Percentiles rank a stretch among this genome's conserved stretches.
These are phyloP conservation scores for Acanthurus leucopareius DNA, from an alignment of 2,797 vertebrate species.

Conservation along the genomic window DNA sequence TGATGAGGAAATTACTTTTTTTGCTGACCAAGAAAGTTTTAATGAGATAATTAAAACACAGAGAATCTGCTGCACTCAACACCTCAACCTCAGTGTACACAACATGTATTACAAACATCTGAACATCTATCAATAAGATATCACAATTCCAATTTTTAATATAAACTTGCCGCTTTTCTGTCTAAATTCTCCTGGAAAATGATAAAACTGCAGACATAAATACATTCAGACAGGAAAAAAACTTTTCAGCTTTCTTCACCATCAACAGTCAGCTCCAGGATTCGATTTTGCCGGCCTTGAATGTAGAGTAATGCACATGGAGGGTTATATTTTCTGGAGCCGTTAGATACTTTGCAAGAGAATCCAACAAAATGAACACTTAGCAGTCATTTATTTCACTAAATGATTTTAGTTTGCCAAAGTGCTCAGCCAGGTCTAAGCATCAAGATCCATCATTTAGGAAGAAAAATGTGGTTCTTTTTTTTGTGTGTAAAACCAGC, in stretches of 20 bases:
- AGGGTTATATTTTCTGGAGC: background rate
- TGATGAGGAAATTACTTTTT: no score
- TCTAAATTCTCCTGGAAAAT: background rate
- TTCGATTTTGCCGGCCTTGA: background rate
- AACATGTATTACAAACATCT: background rate
- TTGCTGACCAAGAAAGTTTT: constrained; percentile 45
- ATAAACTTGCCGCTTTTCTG: background rate
- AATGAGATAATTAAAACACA: constrained; percentile 43
- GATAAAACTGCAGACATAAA: background rate
- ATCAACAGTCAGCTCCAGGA: background rate
- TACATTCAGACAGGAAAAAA: background rate
- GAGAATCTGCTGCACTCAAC: constrained; percentile 22
- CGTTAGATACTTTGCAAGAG: background rate
- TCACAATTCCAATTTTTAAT: background rate
- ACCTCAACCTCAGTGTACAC: constrained; percentile 6
- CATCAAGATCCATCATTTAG: background rate
- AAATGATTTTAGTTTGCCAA: background rate
- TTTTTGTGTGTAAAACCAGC: constrained; percentile 20
- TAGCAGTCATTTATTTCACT: constrained; percentile 14
- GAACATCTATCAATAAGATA: background rate
- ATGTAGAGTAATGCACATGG: background rate
- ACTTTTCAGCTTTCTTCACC: background rate
- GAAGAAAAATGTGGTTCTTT: background rate
- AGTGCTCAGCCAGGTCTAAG: constrained; percentile 3
- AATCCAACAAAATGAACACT: background rate